A percentile compares a stretch with the other conserved stretches of the same genome.
phyloP scores from a whole-genome alignment of 2,797 vertebrate genomes.

The Pantherophis alleghaniensis region DNA sequence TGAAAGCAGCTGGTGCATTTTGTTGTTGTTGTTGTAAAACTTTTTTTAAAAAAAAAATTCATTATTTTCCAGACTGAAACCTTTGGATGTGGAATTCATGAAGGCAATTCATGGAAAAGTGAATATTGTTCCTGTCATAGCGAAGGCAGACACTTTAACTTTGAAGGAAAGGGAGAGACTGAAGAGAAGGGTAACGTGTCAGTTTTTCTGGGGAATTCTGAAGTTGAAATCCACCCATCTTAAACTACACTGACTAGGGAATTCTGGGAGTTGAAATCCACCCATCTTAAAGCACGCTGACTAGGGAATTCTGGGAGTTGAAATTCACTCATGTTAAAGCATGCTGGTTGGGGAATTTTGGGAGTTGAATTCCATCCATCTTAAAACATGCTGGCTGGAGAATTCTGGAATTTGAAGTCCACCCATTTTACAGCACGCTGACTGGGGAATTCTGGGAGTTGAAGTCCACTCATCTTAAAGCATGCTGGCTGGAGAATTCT shows the following conservation, averaged over 20 bases:
- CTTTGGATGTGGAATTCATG: conserved; percentile 88
- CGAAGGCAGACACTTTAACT: conserved; percentile 84
- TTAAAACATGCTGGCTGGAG: no score
- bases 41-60: neutral
- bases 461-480: neutral
- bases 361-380: no score
- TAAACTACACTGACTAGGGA: no score
- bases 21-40: neutral
- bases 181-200: conserved; percentile 83
- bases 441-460: no score
- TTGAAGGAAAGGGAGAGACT: conserved; percentile 85
- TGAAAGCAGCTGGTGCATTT: neutral
- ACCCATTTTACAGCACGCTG: no score
- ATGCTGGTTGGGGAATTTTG: no score
- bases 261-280: neutral
- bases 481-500: neutral
- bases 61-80: conserved; percentile 75
- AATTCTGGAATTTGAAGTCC: no score
- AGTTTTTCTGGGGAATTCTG: neutral
- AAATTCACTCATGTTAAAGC: no score
- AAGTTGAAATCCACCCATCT: neutral
- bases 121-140: conserved; percentile 86
- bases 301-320: no score
- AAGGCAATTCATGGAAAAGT: conserved; percentile 89
- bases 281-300: no score